Evolutionary conservation across 92 coral and sea anemone genomes (phyloP), one percentile per base, ranked within the genome.

Genomic region (Actinernus sp.): DNA sequence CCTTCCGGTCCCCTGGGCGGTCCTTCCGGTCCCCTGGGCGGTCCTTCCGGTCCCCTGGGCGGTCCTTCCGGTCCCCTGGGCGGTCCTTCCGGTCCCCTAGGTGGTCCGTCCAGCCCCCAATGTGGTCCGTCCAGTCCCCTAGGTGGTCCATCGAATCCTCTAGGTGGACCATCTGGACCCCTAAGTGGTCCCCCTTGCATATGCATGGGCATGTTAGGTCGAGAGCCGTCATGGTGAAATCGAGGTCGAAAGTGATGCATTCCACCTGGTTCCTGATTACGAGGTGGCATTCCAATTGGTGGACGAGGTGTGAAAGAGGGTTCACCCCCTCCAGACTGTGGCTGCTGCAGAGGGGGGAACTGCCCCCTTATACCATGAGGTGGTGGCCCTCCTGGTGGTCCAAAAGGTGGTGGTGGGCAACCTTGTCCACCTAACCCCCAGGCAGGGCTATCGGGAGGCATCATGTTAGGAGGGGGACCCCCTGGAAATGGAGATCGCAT

Each of bases 401-500:
- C 21, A 27, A 74, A 47, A 25, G 33, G 44, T 23, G 83, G 83
- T 22, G 81, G 81, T n/a, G 81, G 81, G 14, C 38, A 73, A 3
- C 73, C 73, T 29, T 50, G 34, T 60, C 80, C 51, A n/a, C n/a
- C n/a, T n/a, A n/a, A n/a, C n/a, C n/a, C n/a, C n/a, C n/a, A n/a
- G 0, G 89, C 92, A 10, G 88, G 82, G 21, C 71, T 71, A 14
- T 49, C 56, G 2, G 73, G 83, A 10, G 81, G 79, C 51, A 79
- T 73, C 71, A 86, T 81, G 26, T 71, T 80, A 0, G 86, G 82
- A 20, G 82, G 77, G 13, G 74, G 92, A 20, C 78, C 86, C 49
- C 89, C 97, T 24, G 88, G 79, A 58, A 90, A 90, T 22, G 89
- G 92, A 29, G 92, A 89, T 49, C 83, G 73, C 76, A 90, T 89